These are phyloP conservation scores for Zygogramma bicolorata DNA, from an alignment of 2,888 invertebrate genomes.

Conservation along the genomic window DNA sequence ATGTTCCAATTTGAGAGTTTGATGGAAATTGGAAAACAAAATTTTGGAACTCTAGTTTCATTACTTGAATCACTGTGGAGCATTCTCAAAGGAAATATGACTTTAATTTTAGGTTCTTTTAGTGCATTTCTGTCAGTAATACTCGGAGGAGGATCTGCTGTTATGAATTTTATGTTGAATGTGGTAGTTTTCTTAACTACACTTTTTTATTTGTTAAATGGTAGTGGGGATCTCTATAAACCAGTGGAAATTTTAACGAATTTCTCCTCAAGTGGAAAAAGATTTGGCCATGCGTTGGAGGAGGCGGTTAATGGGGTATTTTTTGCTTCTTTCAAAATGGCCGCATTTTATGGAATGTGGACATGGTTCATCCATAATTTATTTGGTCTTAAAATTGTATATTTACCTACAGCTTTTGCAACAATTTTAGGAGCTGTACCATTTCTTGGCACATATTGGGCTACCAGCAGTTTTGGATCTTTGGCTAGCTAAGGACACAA, in stretches of 20 bases:
- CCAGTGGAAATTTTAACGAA: slow-evolving; percentile 90
- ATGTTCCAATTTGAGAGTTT: slow-evolving; percentile 80
- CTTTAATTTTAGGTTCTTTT: slow-evolving; percentile 84
- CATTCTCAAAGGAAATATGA: slow-evolving; percentile 92
- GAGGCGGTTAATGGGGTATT: slow-evolving; percentile 95
- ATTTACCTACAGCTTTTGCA: slow-evolving; percentile 90
- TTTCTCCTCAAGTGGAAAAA: slow-evolving; percentile 83
- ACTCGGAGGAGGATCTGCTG: slow-evolving; percentile 90
- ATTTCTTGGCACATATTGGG: slow-evolving; percentile 95
- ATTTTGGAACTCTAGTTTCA: slow-evolving; percentile 89
- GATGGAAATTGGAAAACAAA: slow-evolving; percentile 87
- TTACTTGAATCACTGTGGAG: slow-evolving; percentile 90
- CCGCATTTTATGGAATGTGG: slow-evolving; percentile 96
- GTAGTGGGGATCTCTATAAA: slow-evolving; percentile 88
- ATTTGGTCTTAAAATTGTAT: slow-evolving; percentile 94
- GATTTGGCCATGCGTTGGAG: slow-evolving; percentile 86
- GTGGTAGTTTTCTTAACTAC: slow-evolving; percentile 96
- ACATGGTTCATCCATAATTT: slow-evolving; percentile 98
- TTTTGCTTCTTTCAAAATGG: slow-evolving; percentile 96
- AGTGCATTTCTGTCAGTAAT: slow-evolving; percentile 90
- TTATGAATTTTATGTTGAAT: slow-evolving; percentile 88
- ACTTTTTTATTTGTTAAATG: slow-evolving; percentile 93
- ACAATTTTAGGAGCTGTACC: slow-evolving; percentile 95
- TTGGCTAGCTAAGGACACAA: slow-evolving; percentile 91
- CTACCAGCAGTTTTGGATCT: slow-evolving; percentile 96